These are phyloP conservation scores for Dryoscopus gambensis DNA, from an alignment of 2,113 vertebrate species.

Conservation along the genomic window DNA sequence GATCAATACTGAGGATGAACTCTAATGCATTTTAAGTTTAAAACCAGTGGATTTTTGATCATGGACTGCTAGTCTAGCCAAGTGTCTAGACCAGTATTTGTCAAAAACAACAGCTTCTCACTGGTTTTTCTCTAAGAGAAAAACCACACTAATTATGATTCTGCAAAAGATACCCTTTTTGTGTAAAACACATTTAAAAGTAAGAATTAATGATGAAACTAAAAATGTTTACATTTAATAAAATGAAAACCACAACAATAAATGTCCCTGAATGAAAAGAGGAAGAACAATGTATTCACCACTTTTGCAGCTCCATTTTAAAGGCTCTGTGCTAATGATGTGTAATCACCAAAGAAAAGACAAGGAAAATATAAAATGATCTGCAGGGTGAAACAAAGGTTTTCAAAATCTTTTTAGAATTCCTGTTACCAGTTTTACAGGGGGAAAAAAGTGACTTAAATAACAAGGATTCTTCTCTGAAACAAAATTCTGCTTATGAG, in stretches of 20 bases:
- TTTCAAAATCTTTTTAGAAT: background rate
- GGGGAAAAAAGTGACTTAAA: background rate
- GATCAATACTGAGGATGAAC: background rate
- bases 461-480: background rate
- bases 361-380: background rate
- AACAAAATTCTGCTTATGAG: background rate
- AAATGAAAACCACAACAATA: background rate
- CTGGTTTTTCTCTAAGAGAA: background rate
- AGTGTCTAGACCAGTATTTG: background rate
- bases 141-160: background rate
- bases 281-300: background rate
- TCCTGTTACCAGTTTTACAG: background rate
- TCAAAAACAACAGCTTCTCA: background rate
- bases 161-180: background rate
- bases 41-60: background rate
- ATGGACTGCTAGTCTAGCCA: background rate
- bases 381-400: background rate
- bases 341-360: background rate
- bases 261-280: background rate
- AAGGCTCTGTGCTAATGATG: background rate
- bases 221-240: background rate
- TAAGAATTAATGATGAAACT: background rate
- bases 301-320: background rate
- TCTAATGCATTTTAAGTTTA: background rate
- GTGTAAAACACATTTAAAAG: background rate